Evolutionary conservation across 2,888 invertebrate genomes (phyloP), one percentile per base, ranked within the genome.

Genomic region (Hypomecis punctinalis): DNA sequence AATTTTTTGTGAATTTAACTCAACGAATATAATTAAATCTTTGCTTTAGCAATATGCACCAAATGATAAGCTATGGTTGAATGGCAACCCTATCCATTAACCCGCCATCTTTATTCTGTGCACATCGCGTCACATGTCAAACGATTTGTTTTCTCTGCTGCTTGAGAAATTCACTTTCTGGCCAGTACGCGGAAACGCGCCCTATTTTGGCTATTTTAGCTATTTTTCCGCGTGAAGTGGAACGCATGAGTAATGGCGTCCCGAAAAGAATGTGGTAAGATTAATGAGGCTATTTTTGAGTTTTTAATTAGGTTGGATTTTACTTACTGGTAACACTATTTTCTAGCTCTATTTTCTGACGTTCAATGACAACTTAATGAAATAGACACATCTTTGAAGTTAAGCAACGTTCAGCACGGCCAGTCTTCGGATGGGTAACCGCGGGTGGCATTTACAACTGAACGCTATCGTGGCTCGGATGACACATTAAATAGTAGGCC

Each of bases 101-200:
- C 11, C n/a, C 47, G 39, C 61, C 57, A 58, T 63, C 48, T 63
- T 64, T 61, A 67, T 67, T 67, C 67, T 2, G 45, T 6, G n/a
- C 67, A 61, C 67, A 63, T 36, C 60, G 46, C 23, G 55, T 64
- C 60, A 59, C 48, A 60, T 60, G 64, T 64, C 60, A 64, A 59
- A 46, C 54, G 54, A 85, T 84, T 84, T 83, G 85, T 86, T 89
- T 88, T 85, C 85, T 82, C 83, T 82, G 75, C 75, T 74, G 86
- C 84, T 81, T 80, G 77, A 83, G 84, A 87, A 88, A 85, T 84
- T 88, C 87, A 84, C 88, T 87, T 88, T 89, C 88, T 85, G 80
- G 75, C 78, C 77, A 71, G 80, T 83, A 83, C 57, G 80, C 68
- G 72, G 71, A 70, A 72, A 68, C 65, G 65, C 60, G 67, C 13